Percentiles rank a stretch among this genome's conserved stretches.
Conservation (phyloP, 2,888 invertebrate genomes). For the Temnothorax rugatulus region DNA sequence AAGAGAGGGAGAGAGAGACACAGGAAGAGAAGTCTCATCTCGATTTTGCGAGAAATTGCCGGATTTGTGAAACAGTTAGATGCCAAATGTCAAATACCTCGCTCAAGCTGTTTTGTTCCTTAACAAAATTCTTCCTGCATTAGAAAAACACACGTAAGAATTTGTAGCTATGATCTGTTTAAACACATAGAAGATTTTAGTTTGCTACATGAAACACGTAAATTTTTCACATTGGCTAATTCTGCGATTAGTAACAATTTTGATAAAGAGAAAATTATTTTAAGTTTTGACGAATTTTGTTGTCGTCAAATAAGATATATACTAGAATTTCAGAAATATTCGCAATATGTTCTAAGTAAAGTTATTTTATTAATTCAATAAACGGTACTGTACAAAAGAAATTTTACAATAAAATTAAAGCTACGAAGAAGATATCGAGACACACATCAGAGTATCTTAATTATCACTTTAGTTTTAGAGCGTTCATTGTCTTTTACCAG, state of each 20-base stretch:
- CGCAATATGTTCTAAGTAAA: neutral
- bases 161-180: neutral
- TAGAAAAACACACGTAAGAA: neutral
- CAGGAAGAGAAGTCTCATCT: neutral
- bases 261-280: neutral
- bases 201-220: neutral
- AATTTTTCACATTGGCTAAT: neutral
- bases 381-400: neutral
- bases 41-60: slow-evolving; percentile 38
- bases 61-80: slow-evolving; percentile 42
- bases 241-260: neutral
- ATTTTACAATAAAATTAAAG: neutral
- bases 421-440: neutral
- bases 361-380: neutral
- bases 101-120: neutral
- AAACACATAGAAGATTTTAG: neutral
- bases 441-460: neutral
- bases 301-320: neutral
- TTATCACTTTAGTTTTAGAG: neutral
- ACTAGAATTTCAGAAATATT: neutral
- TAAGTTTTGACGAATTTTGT: neutral
- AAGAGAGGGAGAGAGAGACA: neutral
- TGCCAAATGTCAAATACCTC: slow-evolving; percentile 39
- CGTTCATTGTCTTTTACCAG: neutral
- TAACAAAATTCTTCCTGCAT: neutral